These are phyloP conservation scores for Catocala fraxini DNA, from an alignment of 2,888 invertebrate genomes.

Conservation along the genomic window DNA sequence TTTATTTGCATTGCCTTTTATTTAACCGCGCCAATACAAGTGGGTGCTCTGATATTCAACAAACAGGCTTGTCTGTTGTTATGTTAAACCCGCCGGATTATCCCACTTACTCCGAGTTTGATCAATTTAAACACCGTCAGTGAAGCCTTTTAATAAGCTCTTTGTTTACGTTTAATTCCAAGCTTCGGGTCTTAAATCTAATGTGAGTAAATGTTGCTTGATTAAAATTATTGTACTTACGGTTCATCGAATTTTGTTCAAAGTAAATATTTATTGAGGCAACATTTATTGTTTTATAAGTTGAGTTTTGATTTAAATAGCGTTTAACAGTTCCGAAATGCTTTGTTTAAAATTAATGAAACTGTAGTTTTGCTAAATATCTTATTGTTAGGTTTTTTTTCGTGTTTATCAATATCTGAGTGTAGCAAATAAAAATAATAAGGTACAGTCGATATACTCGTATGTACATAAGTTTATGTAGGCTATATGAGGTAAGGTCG, in stretches of 20 bases:
- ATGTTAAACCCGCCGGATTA: slow-evolving; percentile 62
- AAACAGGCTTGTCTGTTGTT: slow-evolving; percentile 52
- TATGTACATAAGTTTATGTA: too few relatives aligned
- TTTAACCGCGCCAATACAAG: slow-evolving; percentile 40
- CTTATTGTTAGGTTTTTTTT: too few relatives aligned
- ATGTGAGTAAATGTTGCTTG: slow-evolving; percentile 49
- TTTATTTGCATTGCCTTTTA: slow-evolving; percentile 40
- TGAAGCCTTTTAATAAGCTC: slow-evolving; percentile 63
- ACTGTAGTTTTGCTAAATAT: neutral
- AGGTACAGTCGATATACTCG: too few relatives aligned
- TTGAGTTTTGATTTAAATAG: neutral
- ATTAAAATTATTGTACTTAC: slow-evolving; percentile 46
- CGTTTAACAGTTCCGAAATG: neutral
- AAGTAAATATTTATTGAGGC: neutral
- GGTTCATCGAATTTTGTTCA: slow-evolving; percentile 22
- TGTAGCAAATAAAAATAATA: too few relatives aligned
- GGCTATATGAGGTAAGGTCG: too few relatives aligned
- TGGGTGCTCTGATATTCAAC: slow-evolving; percentile 51
- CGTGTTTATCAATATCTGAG: too few relatives aligned
- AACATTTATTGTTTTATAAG: neutral
- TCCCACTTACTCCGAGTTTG: slow-evolving; percentile 66
- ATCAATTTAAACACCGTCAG: slow-evolving; percentile 68
- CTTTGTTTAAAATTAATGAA: slow-evolving; percentile 1
- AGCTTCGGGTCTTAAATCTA: slow-evolving; percentile 47
- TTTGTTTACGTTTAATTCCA: slow-evolving; percentile 68